These are phyloP conservation scores for Pangasius mekongensis DNA, from an alignment of 2,797 vertebrate species.

Conservation along the genomic window DNA sequence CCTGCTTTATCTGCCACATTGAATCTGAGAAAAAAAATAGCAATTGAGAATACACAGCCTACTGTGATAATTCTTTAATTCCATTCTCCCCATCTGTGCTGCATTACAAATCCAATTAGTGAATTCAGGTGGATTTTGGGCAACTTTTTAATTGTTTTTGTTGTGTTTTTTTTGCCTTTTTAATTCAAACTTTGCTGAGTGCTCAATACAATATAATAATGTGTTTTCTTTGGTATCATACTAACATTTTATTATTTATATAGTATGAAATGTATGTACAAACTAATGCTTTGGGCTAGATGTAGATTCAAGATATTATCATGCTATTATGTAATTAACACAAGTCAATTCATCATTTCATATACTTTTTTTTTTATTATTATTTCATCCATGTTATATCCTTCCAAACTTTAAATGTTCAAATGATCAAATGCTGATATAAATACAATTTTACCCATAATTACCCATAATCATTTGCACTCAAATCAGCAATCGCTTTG, in stretches of 20 bases:
- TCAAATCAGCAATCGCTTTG: not conserved
- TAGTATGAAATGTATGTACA: not conserved
- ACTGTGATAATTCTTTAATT: not conserved
- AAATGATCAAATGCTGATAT: not conserved
- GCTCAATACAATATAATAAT: not conserved
- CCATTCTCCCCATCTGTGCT: not conserved
- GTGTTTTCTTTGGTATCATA: no score
- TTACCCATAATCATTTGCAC: not conserved
- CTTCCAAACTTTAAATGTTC: not conserved
- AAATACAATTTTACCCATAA: not conserved
- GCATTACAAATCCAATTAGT: slow-evolving; percentile 10
- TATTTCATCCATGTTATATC: not conserved
- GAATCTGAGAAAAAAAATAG: not conserved
- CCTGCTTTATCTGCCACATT: not conserved
- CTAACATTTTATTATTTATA: not conserved
- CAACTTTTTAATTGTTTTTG: not conserved
- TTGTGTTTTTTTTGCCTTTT: not conserved
- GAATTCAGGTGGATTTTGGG: not conserved
- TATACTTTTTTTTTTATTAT: not conserved
- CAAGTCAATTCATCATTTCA: not conserved
- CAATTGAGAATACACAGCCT: not conserved
- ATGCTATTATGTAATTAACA: not conserved
- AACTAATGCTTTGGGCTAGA: not conserved
- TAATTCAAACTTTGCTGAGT: not conserved
- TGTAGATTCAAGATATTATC: not conserved